A percentile compares a stretch with the other conserved stretches of the same genome.
Evolutionary conservation across 2,888 invertebrate genomes (phyloP).

Genomic region (Luffia ferchaultella): DNA sequence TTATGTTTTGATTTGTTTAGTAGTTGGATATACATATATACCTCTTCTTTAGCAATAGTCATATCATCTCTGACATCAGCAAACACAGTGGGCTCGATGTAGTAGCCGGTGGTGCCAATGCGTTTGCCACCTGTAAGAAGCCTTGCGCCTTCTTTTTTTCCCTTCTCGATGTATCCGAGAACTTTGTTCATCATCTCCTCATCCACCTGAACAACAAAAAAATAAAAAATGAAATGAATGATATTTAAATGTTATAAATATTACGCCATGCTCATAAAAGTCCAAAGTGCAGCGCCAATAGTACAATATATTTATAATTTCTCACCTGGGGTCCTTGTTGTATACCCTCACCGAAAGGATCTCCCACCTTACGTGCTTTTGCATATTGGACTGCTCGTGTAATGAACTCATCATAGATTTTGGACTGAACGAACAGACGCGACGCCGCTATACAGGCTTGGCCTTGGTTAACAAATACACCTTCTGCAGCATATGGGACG

Average conservation of each 20-base stretch:
- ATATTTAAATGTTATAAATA: too few species aligned
- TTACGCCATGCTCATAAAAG: too few species aligned
- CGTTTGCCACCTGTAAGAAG: constrained; percentile 75
- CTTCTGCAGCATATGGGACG: constrained; percentile 26
- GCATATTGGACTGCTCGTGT: constrained; percentile 73
- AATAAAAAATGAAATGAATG: neutral
- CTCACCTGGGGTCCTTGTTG: constrained; percentile 80
- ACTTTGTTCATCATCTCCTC: constrained; percentile 78
- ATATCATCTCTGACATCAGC: constrained; percentile 77
- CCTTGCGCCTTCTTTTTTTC: constrained; percentile 82
- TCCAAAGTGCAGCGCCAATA: too few species aligned
- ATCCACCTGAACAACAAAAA: constrained; percentile 60
- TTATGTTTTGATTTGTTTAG: too few species aligned
- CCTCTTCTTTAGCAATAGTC: constrained; percentile 81
- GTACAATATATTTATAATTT: neutral
- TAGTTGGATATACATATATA: too few species aligned
- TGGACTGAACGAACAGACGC: constrained; percentile 35
- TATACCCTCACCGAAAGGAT: constrained; percentile 69
- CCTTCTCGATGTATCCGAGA: constrained; percentile 76
- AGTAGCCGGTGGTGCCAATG: constrained; percentile 73
- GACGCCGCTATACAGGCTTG: constrained; percentile 39
- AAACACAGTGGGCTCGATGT: constrained; percentile 74
- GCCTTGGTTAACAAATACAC: constrained; percentile 33
- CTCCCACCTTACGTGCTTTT: constrained; percentile 73
- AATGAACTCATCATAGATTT: constrained; percentile 85